Evolutionary conservation across 2,113 vertebrate genomes (phyloP), one percentile per base, ranked within the genome.

Genomic region (Pungitius pungitius): DNA sequence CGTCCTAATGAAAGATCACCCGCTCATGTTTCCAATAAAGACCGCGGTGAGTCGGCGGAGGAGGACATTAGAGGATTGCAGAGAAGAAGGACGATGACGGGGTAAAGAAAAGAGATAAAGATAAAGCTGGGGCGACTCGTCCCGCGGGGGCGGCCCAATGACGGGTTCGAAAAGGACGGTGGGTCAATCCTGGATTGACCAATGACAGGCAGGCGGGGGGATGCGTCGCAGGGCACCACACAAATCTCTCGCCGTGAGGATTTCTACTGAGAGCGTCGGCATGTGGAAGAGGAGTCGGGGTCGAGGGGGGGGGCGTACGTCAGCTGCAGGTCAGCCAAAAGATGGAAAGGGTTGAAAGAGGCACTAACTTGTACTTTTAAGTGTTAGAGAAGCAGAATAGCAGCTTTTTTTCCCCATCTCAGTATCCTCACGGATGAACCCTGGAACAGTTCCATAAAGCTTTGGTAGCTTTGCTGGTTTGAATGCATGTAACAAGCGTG

Each of bases 21-120:
- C 30, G 54, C 85, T 80, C 54, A 60, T 88, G 88, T 88, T 91
- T 92, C 86, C 60, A 91, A 85, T 89, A 83, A 91, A 87, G 27
- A 66, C 39, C 6, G 17, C 30, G 43, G 61, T 59, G 54, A 77
- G 57, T 27, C 18, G 0, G 43, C 47, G 27, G 69, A 13, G 69
- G 62, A 75, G 42, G 37, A 74, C 74, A 60, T 63, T 56, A 42
- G 55, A 69, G 63, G 17, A 65, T 40, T 69, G 75, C 27, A 56
- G 51, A 57, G 51, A 49, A 66, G 30, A 12, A 59, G n/a, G 26
- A 67, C 61, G 8, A 63, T 59, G 14, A 40, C 22, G 18, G 9
- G n/a, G 56, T 18, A 52, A 45, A 8, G 37, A 51, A 69, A 76
- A 30, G 42, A 52, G 61, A 78, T 42, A n/a, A 72, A 75, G 49